Evolutionary conservation across 2,888 invertebrate species (phyloP), one percentile per base, ranked within the genome.

Genomic region (Cactoblastis cactorum): DNA sequence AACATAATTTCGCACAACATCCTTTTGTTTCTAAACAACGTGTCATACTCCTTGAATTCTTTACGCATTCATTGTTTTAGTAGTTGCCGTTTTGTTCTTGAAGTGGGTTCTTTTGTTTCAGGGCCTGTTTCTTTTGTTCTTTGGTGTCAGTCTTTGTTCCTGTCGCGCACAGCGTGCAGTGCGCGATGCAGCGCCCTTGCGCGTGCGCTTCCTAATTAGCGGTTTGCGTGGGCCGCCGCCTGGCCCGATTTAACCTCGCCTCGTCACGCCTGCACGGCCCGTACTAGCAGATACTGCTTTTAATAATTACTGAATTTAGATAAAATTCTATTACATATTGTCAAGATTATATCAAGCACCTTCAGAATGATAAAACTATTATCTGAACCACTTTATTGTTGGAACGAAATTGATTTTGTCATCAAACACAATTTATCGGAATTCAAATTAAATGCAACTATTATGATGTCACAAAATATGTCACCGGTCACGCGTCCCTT

Each of bases 181-280:
- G 51, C 63, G 65, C 69, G 71, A 76, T 81, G 83, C 83, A 82
- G 77, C 79, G 83, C 80, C 77, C 80, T 80, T 83, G 83, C 77
- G 79, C 79, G 76, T 70, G 80, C 83, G 78, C 79, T 82, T 84
- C 82, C 83, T 85, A 87, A 86, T 88, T 86, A 88, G 80, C 75
- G 78, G 67, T 64, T 67, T 70, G 74, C 77, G 82, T 82, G 77
- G 81, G 80, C 71, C 61, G 80, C 71, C 61, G 80, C 62, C 58
- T 73, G 77, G 70, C 74, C 80, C 70, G 82, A 80, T 83, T 80
- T 83, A 80, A 81, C 82, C 77, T 81, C 77, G 69, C 65, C 63
- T 64, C 80, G 78, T 82, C 79, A 82, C 77, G 77, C 65, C 65
- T 59, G 56, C 53, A 68, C 61, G 64, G 56, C 53, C 69, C 61